phyloP scores from a whole-genome alignment of 2,797 vertebrate genomes.

The Hylomyscus alleni region DNA sequence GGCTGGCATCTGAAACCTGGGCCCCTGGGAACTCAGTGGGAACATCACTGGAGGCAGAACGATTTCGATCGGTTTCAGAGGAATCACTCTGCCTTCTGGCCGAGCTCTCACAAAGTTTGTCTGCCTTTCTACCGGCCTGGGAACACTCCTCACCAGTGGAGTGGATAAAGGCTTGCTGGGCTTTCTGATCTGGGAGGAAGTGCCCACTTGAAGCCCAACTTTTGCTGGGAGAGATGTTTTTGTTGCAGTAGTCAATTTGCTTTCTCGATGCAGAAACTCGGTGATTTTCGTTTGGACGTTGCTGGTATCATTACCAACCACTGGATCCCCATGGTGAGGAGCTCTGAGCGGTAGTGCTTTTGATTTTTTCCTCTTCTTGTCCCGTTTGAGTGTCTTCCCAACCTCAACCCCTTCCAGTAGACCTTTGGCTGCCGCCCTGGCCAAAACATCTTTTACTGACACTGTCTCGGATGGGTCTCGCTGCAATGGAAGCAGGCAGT shows the following conservation, averaged over 20 bases:
- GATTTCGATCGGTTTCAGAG: conserved; percentile 88
- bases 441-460: conserved; percentile 89
- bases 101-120: conserved; percentile 56
- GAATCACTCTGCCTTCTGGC: conserved; percentile 79
- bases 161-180: background rate
- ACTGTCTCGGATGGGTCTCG: conserved; percentile 87
- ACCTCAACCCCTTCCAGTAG: conserved; percentile 88
- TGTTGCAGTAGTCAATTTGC: background rate
- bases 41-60: conserved; percentile 88
- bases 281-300: conserved; percentile 81
- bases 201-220: fast-evolving
- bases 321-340: background rate
- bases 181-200: conserved; percentile 54
- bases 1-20: conserved; percentile 64
- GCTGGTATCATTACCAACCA: background rate
- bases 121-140: background rate
- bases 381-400: conserved; percentile 86
- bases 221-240: conserved; percentile 50
- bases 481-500: conserved; percentile 83
- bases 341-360: conserved; percentile 63
- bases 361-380: conserved; percentile 84
- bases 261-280: conserved; percentile 83
- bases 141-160: background rate
- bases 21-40: conserved; percentile 76
- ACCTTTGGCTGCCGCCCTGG: conserved; percentile 90